A percentile compares a stretch with the other conserved stretches of the same genome.
phyloP scores from a whole-genome alignment of 2,113 vertebrate species.

The Psammodynastes pulverulentus region DNA sequence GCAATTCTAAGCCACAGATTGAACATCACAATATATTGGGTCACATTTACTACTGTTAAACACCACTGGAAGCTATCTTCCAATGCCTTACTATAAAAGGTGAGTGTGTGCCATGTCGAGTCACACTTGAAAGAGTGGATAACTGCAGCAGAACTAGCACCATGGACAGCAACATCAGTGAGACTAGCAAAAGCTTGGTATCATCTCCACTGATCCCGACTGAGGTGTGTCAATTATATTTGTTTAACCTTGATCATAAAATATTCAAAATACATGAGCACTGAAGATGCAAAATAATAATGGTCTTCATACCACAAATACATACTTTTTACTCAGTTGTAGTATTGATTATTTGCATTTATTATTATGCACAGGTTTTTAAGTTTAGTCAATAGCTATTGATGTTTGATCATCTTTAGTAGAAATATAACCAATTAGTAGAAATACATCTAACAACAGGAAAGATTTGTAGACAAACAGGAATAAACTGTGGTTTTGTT shows the following conservation, averaged over 20 bases:
- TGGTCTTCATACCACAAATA: background rate
- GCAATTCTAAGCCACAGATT: background rate
- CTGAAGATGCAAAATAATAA: background rate
- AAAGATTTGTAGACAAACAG: background rate
- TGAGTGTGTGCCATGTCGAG: background rate
- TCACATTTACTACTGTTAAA: background rate
- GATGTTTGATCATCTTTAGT: background rate
- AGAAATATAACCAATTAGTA: background rate
- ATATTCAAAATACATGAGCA: background rate
- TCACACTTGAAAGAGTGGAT: background rate
- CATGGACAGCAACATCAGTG: background rate
- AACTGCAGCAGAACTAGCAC: background rate
- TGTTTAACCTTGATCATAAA: background rate
- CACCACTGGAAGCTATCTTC: background rate
- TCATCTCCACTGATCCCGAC: background rate
- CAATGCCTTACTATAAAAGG: background rate
- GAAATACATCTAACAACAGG: background rate
- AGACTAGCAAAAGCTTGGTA: background rate
- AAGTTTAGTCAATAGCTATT: background rate
- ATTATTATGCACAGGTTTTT: background rate
- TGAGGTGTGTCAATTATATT: too few species aligned
- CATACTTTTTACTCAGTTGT: background rate
- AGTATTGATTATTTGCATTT: background rate
- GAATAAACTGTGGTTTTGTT: background rate
- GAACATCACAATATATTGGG: background rate